Conservation (phyloP, 2,797 vertebrate species). For the Sebastes trivittatus region DNA sequence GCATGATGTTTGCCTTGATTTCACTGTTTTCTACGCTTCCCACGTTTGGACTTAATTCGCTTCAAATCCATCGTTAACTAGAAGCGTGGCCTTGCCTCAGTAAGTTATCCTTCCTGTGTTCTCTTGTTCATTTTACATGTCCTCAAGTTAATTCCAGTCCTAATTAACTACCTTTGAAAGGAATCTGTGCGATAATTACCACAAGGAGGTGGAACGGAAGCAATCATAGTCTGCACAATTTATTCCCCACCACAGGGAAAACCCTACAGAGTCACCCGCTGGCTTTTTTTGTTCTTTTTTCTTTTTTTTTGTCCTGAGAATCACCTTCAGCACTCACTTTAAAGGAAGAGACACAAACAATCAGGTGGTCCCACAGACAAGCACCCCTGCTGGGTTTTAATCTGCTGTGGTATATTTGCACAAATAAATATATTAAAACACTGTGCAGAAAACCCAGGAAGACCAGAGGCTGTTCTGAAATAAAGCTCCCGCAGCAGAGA, state of each 20-base stretch:
- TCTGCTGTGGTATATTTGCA: constrained; percentile 31
- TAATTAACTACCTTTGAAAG: constrained; percentile 82
- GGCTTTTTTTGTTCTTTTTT: constrained; percentile 2
- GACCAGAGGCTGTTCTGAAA: not conserved
- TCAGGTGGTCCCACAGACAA: constrained; percentile 18
- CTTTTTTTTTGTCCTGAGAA: constrained; percentile 47
- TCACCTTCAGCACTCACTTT: constrained; percentile 63
- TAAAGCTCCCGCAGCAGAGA: not conserved
- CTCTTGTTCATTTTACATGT: constrained; percentile 77
- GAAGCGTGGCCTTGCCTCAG: constrained; percentile 52
- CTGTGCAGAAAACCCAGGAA: not conserved
- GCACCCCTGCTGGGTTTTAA: constrained; percentile 19
- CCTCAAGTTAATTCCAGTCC: constrained; percentile 78
- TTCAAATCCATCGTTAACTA: constrained; percentile 53
- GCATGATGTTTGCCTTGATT: constrained; percentile 19
- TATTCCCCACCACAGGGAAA: constrained; percentile 75
- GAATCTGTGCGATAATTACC: constrained; percentile 78
- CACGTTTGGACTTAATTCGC: constrained; percentile 38
- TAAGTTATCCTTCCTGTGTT: constrained; percentile 70
- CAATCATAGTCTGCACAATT: constrained; percentile 76
- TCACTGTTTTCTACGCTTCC: constrained; percentile 14
- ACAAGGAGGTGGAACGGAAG: constrained; percentile 77
- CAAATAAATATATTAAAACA: constrained; percentile 21
- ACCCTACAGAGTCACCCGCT: constrained; percentile 57
- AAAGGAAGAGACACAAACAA: constrained; percentile 29